Base-by-base conservation (phyloP, 2,113 vertebrate genomes). In the Burhinus oedicnemus region DNA sequence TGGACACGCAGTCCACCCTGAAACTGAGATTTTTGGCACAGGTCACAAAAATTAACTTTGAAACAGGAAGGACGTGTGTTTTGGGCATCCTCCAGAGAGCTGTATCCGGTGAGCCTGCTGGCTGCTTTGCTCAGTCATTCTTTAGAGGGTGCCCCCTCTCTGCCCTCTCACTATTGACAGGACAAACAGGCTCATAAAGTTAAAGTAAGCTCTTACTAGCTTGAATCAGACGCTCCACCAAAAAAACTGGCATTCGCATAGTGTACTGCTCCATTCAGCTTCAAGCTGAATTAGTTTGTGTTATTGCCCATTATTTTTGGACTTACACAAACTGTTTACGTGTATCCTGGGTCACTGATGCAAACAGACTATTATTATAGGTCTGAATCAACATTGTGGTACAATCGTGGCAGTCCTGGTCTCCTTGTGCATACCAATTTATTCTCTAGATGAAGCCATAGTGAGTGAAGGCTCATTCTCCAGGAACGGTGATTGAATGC, bases 401-500 rank as follows among this genome's bases (percentile, higher is more conserved):
- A 8, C 36, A 18, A 2, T 47, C 6, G 8, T 11, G 7, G 8
- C 57, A 52, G 60, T 9, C 42, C 71, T 34, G 27, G 16, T 70
- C 51, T 61, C 58, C 68, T 65, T 2, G 29, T 90, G 85, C 49
- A 6, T 23, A 20, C 64, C 64, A 27, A 30, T 92, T 90, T 68
- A 26, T 89, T 55, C 77, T 76, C n/a, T 7, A 26, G 65, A 29
- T 75, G 92, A 65, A 93, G 76, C 55, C 16, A 12, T 8, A 38
- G 71, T 30, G 68, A 89, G 75, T 10, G 76, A 92, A 80, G 76
- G 82, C 85, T 93, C 75, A 5, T 90, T 88, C 66, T 72, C 42
- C 60, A 70, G 89, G 51, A 23, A 68, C 85, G 90, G 51, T 96
- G 94, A 85, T 38, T 45, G 80, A 91, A 57, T 89, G 75, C 55